A percentile compares a stretch with the other conserved stretches of the same genome.
phyloP scores from a whole-genome alignment of 2,113 vertebrate species.

The Rutilus rutilus region DNA sequence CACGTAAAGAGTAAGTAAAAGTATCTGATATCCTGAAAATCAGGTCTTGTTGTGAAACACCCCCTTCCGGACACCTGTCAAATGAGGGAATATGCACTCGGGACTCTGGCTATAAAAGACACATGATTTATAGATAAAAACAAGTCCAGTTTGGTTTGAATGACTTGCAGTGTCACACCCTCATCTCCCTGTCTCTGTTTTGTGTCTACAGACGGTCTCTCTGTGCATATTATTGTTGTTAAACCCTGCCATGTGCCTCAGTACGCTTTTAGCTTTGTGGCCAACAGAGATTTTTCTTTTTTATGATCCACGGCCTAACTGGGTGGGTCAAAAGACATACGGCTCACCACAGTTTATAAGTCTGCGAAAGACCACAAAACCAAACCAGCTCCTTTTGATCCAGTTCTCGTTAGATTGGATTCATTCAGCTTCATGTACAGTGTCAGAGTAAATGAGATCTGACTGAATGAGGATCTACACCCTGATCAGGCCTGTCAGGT shows the following conservation, averaged over 20 bases:
- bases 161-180: slow-evolving; percentile 3
- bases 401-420: not conserved
- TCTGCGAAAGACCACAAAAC: not conserved
- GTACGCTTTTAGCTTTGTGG: slow-evolving; percentile 3
- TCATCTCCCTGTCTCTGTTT: not conserved
- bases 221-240: not conserved
- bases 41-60: slow-evolving; percentile 8
- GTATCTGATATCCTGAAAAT: slow-evolving; percentile 3
- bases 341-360: not conserved
- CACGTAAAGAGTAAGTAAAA: not conserved
- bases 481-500: not conserved
- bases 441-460: not conserved
- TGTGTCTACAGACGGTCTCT: not conserved
- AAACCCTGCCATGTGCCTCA: not conserved
- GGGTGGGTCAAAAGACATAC: not conserved
- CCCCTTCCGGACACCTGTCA: slow-evolving; percentile 31
- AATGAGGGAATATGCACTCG: slow-evolving; percentile 28
- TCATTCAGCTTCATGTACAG: not conserved
- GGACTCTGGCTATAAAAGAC: not conserved
- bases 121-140: not conserved
- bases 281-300: not conserved
- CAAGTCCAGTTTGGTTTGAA: not conserved
- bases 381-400: slow-evolving; percentile 2
- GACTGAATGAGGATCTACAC: not conserved
- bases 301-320: not conserved